Conservation (phyloP, 2,113 vertebrate genomes). For the human (Homo sapiens) region DNA sequence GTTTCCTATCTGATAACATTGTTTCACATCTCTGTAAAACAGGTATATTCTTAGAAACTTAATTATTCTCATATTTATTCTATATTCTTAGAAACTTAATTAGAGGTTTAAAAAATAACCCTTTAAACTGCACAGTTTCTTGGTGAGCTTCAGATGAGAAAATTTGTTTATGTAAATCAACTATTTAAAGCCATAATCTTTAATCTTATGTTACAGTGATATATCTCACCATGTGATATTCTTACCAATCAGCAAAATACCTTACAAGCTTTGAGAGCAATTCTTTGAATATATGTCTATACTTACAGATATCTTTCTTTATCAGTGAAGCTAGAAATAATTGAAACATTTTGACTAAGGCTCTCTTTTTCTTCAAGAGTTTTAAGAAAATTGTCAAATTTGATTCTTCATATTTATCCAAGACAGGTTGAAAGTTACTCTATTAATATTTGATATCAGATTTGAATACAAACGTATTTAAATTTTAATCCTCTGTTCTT, state of each 20-base stretch:
- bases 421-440: neutral
- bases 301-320: neutral
- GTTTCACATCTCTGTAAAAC: neutral
- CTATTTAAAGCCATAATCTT: neutral
- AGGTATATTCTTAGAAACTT: neutral
- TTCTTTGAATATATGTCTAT: neutral
- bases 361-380: neutral
- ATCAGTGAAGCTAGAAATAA: neutral
- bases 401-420: neutral
- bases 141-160: neutral
- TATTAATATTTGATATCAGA: neutral
- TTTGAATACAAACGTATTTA: neutral
- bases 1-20: neutral
- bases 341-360: neutral
- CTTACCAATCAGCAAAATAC: neutral
- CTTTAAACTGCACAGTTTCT: neutral
- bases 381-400: neutral
- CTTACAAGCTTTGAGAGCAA: neutral
- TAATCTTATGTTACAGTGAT: neutral
- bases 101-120: neutral
- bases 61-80: neutral
- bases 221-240: neutral
- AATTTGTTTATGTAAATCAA: neutral
- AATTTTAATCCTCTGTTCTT: neutral
- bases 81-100: neutral